A percentile compares a stretch with the other conserved stretches of the same genome.
Conservation (phyloP, 2,113 vertebrate genomes). For the Rhea americana region DNA sequence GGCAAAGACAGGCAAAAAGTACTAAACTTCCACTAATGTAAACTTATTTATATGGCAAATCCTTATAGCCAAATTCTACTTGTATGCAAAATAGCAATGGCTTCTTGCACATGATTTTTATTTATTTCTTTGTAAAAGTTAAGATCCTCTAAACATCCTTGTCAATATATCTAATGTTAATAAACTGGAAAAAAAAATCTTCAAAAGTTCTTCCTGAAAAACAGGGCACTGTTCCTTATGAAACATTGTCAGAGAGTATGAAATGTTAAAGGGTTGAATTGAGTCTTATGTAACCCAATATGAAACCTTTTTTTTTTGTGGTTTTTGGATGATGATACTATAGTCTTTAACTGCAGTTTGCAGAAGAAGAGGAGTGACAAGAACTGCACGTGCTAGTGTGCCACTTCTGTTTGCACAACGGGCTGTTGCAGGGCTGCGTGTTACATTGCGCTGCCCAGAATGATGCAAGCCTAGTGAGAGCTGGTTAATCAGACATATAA, state of each 20-base stretch:
- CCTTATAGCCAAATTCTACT: neutral
- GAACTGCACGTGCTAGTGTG: fast-evolving
- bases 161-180: neutral
- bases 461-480: neutral
- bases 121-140: neutral
- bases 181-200: neutral
- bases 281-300: neutral
- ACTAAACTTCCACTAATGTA: neutral
- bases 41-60: neutral
- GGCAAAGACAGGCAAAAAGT: neutral
- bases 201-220: neutral
- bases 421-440: neutral
- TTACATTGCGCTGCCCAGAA: neutral
- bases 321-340: neutral
- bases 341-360: neutral
- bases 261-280: neutral
- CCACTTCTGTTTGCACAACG: neutral
- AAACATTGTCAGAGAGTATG: neutral
- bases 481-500: neutral
- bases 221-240: neutral
- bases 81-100: neutral
- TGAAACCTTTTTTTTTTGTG: neutral
- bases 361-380: neutral
- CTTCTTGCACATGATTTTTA: neutral
- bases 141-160: neutral